Evolutionary conservation across 2,113 vertebrate species (phyloP).

Genomic region (Choloepus hoffmanni): DNA sequence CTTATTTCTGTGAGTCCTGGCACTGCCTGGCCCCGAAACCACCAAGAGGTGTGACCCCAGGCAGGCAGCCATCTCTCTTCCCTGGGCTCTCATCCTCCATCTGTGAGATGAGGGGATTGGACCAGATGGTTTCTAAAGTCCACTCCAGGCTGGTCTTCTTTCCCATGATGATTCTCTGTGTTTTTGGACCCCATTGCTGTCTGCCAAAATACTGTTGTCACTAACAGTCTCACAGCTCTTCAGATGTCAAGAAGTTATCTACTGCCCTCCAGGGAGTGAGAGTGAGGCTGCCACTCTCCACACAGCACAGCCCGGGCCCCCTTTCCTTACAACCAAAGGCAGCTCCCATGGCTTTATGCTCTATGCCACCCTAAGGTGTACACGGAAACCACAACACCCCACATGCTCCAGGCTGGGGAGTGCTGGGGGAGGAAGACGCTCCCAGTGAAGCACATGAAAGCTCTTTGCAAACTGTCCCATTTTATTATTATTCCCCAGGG

Average conservation of each 20-base stretch:
- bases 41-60: accelerated
- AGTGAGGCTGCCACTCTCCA: background rate
- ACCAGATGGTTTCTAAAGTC: background rate
- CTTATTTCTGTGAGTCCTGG: background rate
- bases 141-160: background rate
- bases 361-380: accelerated
- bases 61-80: background rate
- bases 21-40: accelerated
- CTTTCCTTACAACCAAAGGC: background rate
- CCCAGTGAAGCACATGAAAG: accelerated
- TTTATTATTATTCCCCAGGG: background rate
- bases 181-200: background rate
- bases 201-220: background rate
- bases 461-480: background rate
- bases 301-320: background rate
- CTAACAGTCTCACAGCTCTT: background rate
- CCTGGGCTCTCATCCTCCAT: accelerated
- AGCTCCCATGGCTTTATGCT: background rate
- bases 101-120: background rate
- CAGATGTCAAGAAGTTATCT: background rate
- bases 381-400: background rate
- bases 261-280: background rate
- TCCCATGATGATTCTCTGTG: background rate
- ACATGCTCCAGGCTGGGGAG: accelerated
- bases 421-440: background rate